These are phyloP conservation scores for Cyanistes caeruleus DNA, from an alignment of 2,113 vertebrate genomes.

Conservation along the genomic window DNA sequence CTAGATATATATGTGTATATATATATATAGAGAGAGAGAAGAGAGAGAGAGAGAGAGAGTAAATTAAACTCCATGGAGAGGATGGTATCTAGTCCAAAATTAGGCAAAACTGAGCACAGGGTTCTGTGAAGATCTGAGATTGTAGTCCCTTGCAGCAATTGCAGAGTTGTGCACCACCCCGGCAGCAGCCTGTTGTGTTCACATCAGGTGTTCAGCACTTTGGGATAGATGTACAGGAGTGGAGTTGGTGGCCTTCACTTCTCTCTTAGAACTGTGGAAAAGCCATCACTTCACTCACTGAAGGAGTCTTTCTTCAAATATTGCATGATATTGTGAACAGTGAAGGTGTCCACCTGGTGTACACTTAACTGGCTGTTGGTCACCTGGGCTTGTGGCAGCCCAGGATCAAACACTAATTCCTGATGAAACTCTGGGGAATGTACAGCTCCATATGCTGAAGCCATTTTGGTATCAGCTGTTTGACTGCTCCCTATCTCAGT, in stretches of 20 bases:
- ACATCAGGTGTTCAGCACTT: neutral
- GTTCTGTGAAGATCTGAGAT: neutral
- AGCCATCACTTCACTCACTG: neutral
- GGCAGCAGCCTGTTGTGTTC: neutral
- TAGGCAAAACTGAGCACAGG: neutral
- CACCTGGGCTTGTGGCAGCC: neutral
- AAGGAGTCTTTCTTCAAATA: neutral
- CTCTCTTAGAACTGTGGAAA: neutral
- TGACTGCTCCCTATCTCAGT: neutral
- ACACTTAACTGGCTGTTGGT: neutral
- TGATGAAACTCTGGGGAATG: neutral
- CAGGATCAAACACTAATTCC: neutral
- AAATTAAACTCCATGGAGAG: neutral
- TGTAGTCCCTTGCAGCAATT: neutral
- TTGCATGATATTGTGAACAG: neutral
- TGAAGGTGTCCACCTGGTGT: neutral
- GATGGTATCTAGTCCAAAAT: neutral
- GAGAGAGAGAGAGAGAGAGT: too few species aligned
- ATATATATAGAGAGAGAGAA: too few species aligned
- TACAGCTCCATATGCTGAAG: neutral
- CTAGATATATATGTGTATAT: neutral
- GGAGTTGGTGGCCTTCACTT: neutral
- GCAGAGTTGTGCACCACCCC: neutral
- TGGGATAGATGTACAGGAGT: neutral
- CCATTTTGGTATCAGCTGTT: neutral